Evolutionary conservation across 2,113 vertebrate genomes (phyloP).

Genomic region (Suncus etruscus): DNA sequence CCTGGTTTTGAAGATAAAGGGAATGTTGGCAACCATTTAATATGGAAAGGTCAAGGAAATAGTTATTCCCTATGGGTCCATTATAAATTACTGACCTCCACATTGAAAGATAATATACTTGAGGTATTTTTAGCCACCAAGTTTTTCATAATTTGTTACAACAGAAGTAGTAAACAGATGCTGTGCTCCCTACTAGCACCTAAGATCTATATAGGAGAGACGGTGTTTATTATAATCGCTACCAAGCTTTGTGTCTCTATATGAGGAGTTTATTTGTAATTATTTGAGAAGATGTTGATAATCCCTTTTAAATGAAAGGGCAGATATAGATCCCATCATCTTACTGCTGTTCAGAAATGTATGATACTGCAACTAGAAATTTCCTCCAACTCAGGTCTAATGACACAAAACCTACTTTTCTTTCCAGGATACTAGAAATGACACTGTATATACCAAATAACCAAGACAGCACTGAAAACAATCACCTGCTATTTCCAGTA

Average conservation of each 20-base stretch:
- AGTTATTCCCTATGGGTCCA: neutral
- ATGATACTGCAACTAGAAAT: neutral
- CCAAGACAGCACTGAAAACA: conserved; percentile 5
- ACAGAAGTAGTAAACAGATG: too few species aligned
- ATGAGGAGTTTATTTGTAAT: neutral
- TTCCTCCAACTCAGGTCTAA: neutral
- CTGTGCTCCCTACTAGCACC: too few species aligned
- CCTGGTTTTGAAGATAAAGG: conserved; percentile 8
- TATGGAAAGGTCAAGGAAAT: neutral
- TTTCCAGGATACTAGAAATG: conserved; percentile 9
- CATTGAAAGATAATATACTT: neutral
- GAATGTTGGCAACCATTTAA: neutral
- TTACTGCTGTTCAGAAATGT: conserved; percentile 3
- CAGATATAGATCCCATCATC: neutral
- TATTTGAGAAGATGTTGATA: neutral
- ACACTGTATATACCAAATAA: neutral
- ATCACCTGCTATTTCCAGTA: conserved; percentile 43
- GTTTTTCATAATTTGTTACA: neutral
- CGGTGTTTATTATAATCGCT: neutral
- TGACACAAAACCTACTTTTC: conserved; percentile 19
- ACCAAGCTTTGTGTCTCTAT: neutral
- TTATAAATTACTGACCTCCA: neutral
- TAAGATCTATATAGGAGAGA: neutral
- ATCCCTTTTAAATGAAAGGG: neutral
- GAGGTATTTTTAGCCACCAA: neutral